Evolutionary conservation across 1,140 invertebrate genomes (phyloP).

Genomic region (Colletes latitarsis): DNA sequence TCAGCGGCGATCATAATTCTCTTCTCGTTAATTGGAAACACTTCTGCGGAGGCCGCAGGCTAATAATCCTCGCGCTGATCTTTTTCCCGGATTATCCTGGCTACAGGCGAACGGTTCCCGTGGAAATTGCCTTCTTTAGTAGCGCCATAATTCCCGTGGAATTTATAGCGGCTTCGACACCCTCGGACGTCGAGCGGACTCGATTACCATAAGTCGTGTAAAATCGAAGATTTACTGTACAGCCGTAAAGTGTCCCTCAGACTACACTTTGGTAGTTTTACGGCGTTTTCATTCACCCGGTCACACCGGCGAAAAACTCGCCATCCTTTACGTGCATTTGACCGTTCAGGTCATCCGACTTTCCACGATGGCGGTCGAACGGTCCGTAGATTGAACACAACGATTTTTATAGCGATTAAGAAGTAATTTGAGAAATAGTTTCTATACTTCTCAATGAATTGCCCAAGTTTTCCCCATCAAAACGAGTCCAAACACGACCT

Average conservation of each 20-base stretch:
- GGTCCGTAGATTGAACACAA: background rate
- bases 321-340: background rate
- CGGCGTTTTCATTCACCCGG: background rate
- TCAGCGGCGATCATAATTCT: conserved; percentile 43
- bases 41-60: conserved; percentile 41
- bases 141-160: conserved; percentile 35
- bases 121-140: conserved; percentile 54
- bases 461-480: too few relatives aligned
- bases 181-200: conserved; percentile 44
- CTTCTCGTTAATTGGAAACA: conserved; percentile 46
- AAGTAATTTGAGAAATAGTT: too few relatives aligned
- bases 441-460: too few relatives aligned
- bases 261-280: background rate
- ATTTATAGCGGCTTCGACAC: conserved; percentile 56
- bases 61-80: conserved; percentile 50
- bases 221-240: conserved; percentile 57
- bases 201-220: conserved; percentile 58
- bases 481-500: too few relatives aligned
- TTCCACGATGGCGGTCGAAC: too few relatives aligned
- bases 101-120: conserved; percentile 26
- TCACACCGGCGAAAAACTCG: background rate
- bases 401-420: too few relatives aligned
- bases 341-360: too few relatives aligned
- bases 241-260: conserved; percentile 1
- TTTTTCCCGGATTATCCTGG: conserved; percentile 57